These are phyloP conservation scores for Solea solea DNA, from an alignment of 2,113 vertebrate genomes.

Conservation along the genomic window DNA sequence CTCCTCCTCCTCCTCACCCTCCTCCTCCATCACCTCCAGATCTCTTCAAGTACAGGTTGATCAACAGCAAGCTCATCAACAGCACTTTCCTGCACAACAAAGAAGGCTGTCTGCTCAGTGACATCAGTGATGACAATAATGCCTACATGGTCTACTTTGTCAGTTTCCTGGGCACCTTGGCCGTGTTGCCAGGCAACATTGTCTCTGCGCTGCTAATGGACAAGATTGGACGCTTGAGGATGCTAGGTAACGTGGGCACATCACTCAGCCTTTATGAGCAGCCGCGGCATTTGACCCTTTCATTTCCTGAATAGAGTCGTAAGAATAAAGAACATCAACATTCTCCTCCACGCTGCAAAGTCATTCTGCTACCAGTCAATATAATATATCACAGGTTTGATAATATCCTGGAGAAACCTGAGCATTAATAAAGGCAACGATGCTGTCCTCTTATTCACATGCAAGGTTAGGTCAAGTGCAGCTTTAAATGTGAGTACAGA, in stretches of 20 bases:
- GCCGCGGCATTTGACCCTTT: neutral
- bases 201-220: constrained; percentile 98
- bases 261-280: neutral
- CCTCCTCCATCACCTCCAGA: constrained; percentile 75
- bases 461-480: too few relatives aligned
- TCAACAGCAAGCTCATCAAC: constrained; percentile 92
- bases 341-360: neutral
- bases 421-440: neutral
- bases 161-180: constrained; percentile 95
- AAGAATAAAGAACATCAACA: neutral
- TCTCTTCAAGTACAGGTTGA: constrained; percentile 93
- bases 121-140: constrained; percentile 93
- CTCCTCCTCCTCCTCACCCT: neutral
- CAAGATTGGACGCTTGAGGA: constrained; percentile 95
- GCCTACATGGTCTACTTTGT: constrained; percentile 99
- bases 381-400: neutral
- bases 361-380: neutral
- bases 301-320: neutral
- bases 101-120: constrained; percentile 92
- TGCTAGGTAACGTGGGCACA: constrained; percentile 86
- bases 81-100: constrained; percentile 98
- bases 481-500: too few relatives aligned
- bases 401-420: neutral
- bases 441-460: too few relatives aligned
- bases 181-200: constrained; percentile 95